Percentiles rank a stretch among this genome's conserved stretches.
Conservation (phyloP, 2,888 invertebrate genomes). For the Tetrapedia diversipes region DNA sequence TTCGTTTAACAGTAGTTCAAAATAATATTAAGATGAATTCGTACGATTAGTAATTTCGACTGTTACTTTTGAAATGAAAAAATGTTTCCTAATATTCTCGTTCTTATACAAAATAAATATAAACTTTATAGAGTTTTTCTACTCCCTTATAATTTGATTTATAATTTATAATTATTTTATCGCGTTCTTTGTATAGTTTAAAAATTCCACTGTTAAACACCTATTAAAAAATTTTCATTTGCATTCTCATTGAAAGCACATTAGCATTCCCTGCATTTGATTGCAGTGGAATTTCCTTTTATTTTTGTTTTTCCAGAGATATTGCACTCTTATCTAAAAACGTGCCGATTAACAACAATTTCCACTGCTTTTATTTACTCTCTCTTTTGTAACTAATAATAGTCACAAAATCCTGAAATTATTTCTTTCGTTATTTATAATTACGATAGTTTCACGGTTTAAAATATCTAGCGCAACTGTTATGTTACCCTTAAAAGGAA, state of each 20-base stretch:
- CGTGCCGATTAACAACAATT: neutral
- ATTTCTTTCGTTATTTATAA: no score
- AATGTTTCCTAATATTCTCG: neutral
- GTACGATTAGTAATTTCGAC: neutral
- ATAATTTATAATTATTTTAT: neutral
- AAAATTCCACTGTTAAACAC: neutral
- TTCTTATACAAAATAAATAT: no score
- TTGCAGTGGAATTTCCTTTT: neutral
- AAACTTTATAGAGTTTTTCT: neutral
- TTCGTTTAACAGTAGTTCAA: neutral
- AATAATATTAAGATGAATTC: neutral
- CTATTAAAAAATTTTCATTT: conserved; percentile 4
- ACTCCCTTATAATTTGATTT: neutral
- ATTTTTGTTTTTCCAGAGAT: no score
- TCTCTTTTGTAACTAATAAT: neutral
- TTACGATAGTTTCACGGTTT: no score
- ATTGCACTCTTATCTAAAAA: no score
- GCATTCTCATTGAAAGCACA: neutral
- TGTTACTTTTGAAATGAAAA: neutral
- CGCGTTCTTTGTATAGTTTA: neutral
- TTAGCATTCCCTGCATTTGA: neutral
- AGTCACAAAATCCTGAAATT: no score
- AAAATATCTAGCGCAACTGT: no score
- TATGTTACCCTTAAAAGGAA: no score
- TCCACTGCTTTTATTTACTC: neutral